Base-by-base conservation (phyloP, 2,888 invertebrate species). In the Polyommatus icarus region DNA sequence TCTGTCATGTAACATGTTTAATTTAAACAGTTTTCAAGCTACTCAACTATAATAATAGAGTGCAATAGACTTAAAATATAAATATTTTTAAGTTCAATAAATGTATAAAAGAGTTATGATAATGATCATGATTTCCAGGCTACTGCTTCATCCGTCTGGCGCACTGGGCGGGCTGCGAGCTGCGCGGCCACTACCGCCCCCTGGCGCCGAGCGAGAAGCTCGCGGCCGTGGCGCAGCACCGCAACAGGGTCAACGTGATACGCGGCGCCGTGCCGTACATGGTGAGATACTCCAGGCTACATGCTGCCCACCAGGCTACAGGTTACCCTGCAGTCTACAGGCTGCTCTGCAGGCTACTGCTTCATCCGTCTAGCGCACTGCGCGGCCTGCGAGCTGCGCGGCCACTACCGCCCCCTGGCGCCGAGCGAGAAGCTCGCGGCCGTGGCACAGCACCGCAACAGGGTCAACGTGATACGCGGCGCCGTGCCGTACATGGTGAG, bases 181-280 rank as follows among this genome's bases (percentile, higher is more conserved):
- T 50, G 12, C 90, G 90, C 79, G 91, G 90, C 85, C 93, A 87
- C 78, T 92, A 89, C 81, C 87, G 86, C 0, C 85, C 86, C 1
- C 92, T 95, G 67, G 95, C 95, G 0, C 94, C 94, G 36, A 87
- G 86, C 0, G 95, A 96, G 85, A 90, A 94, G 73, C 84, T 96
- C 8, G 89, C 91, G 87, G 93, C 93, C 0, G 82, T 96, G n/a
- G 83, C 87, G 1, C 79, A 87, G 0, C 95, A 88, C 84, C 89
- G 90, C 84, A 96, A 96, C 86, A 91, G 89, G 80, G 85, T 96
- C 78, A 96, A 96, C 85, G 84, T 97, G 18, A 95, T 96, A 77
- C 90, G 96, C 78, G 95, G 94, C 2, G 93, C 94, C 46, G 85
- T 95, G 24, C 89, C 95, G 8, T 93, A 94, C 81, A 93, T 96